Percentiles rank a stretch among this genome's conserved stretches.
These are phyloP conservation scores for Conger conger DNA, from an alignment of 2,113 vertebrate species.

Conservation along the genomic window DNA sequence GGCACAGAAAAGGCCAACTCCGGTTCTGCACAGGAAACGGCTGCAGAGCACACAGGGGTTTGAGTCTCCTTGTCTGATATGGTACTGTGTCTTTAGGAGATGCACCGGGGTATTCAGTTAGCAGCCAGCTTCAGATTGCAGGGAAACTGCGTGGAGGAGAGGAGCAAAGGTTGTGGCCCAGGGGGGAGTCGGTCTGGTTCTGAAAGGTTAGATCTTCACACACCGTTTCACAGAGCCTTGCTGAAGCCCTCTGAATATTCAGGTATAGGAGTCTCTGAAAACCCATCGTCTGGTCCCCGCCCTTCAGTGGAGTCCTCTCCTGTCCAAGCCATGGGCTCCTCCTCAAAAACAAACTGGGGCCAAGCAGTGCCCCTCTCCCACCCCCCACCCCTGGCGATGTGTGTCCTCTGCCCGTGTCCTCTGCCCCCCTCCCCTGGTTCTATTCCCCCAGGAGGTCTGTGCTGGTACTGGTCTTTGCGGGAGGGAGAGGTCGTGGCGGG, in stretches of 20 bases:
- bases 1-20: not conserved
- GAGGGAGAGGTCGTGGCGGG: slow-evolving; percentile 70
- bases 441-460: slow-evolving; percentile 65
- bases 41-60: not conserved
- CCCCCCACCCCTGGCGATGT: not conserved
- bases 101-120: not conserved
- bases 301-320: not conserved
- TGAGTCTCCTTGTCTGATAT: not conserved
- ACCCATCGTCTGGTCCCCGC: not conserved
- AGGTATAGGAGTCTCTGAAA: not conserved
- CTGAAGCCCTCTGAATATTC: not conserved
- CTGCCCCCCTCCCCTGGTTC: slow-evolving; percentile 50
- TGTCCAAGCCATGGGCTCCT: not conserved
- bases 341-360: not conserved
- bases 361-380: not conserved
- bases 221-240: not conserved
- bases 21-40: not conserved
- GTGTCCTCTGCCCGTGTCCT: not conserved
- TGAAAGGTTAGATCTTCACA: not conserved
- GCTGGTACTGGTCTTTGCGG: slow-evolving; percentile 77
- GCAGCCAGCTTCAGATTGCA: not conserved
- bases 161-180: not conserved
- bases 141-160: not conserved
- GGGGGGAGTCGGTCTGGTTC: not conserved
- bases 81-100: not conserved